Evolutionary conservation across 2,113 vertebrate genomes (phyloP).

Genomic region (Calidris pygmaea): DNA sequence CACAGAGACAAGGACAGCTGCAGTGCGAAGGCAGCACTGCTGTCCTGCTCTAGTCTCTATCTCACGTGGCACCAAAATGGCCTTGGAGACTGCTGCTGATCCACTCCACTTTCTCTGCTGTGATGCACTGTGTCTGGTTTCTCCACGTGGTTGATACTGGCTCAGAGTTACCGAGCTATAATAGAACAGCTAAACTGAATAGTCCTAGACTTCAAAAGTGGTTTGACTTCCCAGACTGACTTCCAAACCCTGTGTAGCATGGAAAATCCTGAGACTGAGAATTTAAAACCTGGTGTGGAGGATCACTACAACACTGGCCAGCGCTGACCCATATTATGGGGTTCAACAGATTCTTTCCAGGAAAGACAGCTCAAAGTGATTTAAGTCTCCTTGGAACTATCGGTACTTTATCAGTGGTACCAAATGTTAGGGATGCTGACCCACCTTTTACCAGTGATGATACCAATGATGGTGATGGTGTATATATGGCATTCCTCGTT

Average conservation of each 20-base stretch:
- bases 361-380: neutral
- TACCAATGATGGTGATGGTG: neutral
- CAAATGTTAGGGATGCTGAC: neutral
- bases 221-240: neutral
- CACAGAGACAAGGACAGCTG: neutral
- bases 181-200: neutral
- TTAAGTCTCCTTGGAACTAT: neutral
- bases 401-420: neutral
- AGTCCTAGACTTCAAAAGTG: neutral
- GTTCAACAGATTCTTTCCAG: neutral
- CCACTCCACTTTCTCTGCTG: neutral
- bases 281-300: neutral
- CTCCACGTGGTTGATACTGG: neutral
- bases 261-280: neutral
- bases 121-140: neutral
- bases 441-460: neutral
- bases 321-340: neutral
- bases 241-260: fast-evolving
- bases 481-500: neutral
- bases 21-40: neutral
- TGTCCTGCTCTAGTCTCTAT: neutral
- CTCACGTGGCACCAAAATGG: neutral
- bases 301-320: neutral
- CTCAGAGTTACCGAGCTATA: neutral
- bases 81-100: neutral